phyloP scores from a whole-genome alignment of 2,113 vertebrate species.

The Scytalopus superciliaris region DNA sequence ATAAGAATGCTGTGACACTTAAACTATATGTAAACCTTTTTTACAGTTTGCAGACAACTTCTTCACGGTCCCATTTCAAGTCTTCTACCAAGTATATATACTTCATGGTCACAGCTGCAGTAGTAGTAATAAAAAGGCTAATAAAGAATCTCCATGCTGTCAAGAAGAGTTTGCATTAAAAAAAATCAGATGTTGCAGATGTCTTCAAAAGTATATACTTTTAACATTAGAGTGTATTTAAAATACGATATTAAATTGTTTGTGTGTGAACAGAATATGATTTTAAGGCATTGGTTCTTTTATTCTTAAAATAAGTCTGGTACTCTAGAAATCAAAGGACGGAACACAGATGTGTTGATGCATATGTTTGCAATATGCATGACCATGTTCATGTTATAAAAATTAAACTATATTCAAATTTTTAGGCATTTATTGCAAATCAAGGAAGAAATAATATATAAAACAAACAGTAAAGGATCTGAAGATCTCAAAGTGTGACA shows the following conservation, averaged over 20 bases:
- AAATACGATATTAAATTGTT: background rate
- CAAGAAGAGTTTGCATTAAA: background rate
- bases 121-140: background rate
- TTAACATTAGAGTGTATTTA: background rate
- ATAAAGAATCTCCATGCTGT: background rate
- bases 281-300: background rate
- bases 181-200: background rate
- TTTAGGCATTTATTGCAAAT: background rate
- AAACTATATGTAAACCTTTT: constrained; percentile 32
- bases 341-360: background rate
- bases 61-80: background rate
- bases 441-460: background rate
- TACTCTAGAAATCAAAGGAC: background rate
- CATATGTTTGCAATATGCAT: background rate
- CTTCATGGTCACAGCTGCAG: background rate
- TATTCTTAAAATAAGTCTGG: background rate
- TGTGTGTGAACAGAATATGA: background rate
- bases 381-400: background rate
- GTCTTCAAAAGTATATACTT: background rate
- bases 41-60: constrained; percentile 48
- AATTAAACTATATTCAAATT: background rate
- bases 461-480: background rate
- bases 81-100: background rate
- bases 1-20: constrained; percentile 57
- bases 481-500: background rate